Base-by-base conservation (phyloP, 2,888 invertebrate species). In the Perdita meconis region DNA sequence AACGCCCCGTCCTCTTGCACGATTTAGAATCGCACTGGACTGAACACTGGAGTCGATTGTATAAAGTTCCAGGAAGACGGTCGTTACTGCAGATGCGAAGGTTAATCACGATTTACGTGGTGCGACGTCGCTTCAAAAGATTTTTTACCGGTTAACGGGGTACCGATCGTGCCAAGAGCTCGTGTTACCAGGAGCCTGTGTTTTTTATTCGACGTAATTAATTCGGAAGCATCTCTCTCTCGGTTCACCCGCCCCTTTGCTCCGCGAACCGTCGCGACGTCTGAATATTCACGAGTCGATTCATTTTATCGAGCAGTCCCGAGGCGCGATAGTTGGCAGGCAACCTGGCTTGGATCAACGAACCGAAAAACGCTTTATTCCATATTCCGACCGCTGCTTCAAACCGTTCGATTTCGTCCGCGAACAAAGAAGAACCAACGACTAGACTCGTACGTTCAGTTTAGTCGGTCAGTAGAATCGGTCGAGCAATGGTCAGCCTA, bases 121-220 rank as follows among this genome's bases (percentile, higher is more conserved):
- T 19, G 68, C 69, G 13, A 53, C 40, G 40, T 8, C 34, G 26
- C 12, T 16, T 22, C n/a, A 22, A 40, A 44, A 19, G 36, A 44
- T 24, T 81, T 82, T 82, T 82, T 82, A 68, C 53, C 10, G 55
- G 50, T 53, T 13, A 38, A 12, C 60, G 75, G 47, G 51, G 57
- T 67, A 71, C 70, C 51, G 63, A 55, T 75, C 81, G 84, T 88
- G 88, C 88, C 88, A 88, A 88, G 85, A 84, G 79, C 63, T 70
- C 86, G 65, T 87, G 87, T 87, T 68, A 72, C 66, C 13, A 67
- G 36, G 50, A 60, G 69, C 13, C 24, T 24, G 8, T 53, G 60
- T 72, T 83, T 76, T 83, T 78, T 66, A 51, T 50, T 69, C 55
- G 60, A 53, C 60, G 68, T 75, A 84, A 84, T 84, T 82, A 81